phyloP scores from a whole-genome alignment of 2,797 vertebrate species.

The Neosilurus mollespiculum region DNA sequence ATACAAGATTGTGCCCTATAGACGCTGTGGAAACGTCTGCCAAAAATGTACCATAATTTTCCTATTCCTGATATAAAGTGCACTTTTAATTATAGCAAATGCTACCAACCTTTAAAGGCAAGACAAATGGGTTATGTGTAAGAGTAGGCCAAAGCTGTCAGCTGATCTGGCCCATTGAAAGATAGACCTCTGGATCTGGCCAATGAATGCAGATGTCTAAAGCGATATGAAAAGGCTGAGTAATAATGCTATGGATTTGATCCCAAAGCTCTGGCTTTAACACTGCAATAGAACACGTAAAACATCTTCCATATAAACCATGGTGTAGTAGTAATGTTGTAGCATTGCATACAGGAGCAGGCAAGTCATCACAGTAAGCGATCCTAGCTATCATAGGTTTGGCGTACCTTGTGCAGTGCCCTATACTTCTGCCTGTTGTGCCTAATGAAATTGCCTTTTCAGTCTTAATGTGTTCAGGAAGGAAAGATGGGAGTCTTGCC shows the following conservation, averaged over 20 bases:
- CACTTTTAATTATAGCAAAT: slow-evolving; percentile 14
- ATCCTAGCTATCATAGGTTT: neutral
- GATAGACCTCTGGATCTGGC: slow-evolving; percentile 26
- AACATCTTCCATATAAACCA: neutral
- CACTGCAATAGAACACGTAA: neutral
- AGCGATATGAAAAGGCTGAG: neutral
- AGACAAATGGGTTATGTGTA: slow-evolving; percentile 14
- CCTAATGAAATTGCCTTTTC: neutral
- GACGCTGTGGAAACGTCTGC: neutral
- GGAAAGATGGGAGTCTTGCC: neutral
- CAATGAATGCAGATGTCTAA: slow-evolving; percentile 26
- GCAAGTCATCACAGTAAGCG: neutral
- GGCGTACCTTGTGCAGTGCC: neutral
- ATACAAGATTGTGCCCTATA: neutral
- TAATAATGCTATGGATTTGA: slow-evolving; percentile 16
- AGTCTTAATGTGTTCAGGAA: neutral
- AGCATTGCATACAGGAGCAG: neutral
- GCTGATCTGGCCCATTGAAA: slow-evolving; percentile 20
- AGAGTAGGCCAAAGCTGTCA: slow-evolving; percentile 14
- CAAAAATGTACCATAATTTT: neutral
- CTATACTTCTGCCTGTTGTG: neutral
- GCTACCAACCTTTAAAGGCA: slow-evolving; percentile 15
- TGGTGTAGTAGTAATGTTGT: neutral
- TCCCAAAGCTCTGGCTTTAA: neutral
- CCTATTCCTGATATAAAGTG: neutral